phyloP scores from a whole-genome alignment of 2,113 vertebrate genomes.

The Kryptolebias marmoratus region DNA sequence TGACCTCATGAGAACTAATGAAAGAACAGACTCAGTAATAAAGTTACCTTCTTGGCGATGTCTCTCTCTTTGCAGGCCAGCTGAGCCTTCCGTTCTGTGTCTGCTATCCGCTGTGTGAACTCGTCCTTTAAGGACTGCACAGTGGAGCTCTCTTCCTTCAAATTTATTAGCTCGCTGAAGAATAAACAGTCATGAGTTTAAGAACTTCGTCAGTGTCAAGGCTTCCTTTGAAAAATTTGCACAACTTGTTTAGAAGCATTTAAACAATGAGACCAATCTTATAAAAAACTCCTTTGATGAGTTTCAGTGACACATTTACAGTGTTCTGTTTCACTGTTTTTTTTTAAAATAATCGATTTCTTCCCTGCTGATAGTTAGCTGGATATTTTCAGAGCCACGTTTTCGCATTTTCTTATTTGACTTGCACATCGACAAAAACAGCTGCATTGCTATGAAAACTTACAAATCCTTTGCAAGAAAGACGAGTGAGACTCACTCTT shows the following conservation, averaged over 20 bases:
- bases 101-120: constrained; percentile 96
- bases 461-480: not conserved
- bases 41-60: constrained; percentile 92
- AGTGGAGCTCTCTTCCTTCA: constrained; percentile 92
- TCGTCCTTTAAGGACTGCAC: constrained; percentile 94
- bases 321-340: not conserved
- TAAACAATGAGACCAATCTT: not conserved
- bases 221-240: not conserved
- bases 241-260: not conserved
- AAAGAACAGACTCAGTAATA: not conserved
- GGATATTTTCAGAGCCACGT: not conserved
- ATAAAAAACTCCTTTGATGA: too few relatives aligned
- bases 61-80: constrained; percentile 97
- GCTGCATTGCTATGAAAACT: constrained; percentile 1
- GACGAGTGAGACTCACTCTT: constrained; percentile 87
- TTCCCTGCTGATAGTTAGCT: not conserved
- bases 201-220: not conserved
- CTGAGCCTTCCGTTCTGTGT: constrained; percentile 94
- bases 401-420: too few relatives aligned
- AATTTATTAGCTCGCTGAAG: constrained; percentile 90
- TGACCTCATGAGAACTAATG: not conserved
- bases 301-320: too few relatives aligned
- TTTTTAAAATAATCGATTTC: not conserved
- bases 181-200: constrained; percentile 42
- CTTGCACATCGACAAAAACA: not conserved